Percentiles rank a stretch among this genome's conserved stretches.
Conservation (phyloP, 2,113 vertebrate species). For the Geococcyx californianus region DNA sequence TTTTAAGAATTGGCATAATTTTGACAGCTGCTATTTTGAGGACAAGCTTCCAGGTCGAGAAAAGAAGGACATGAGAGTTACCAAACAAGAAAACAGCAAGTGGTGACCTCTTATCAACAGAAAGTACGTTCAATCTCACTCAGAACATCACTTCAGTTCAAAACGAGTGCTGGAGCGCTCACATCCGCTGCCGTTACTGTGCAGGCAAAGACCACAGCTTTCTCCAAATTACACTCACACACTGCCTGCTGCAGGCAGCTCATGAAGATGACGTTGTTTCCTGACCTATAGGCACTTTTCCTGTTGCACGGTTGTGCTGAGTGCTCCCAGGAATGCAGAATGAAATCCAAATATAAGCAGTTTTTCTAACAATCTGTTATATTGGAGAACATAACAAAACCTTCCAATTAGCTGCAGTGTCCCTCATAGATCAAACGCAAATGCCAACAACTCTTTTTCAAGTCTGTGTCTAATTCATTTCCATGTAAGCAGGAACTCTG, state of each 20-base stretch:
- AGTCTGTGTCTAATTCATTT: neutral
- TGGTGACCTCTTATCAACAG: neutral
- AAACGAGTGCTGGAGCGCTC: neutral
- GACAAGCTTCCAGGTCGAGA: neutral
- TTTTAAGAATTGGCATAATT: neutral
- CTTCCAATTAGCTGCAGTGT: neutral
- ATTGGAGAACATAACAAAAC: neutral
- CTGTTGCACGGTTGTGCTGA: neutral
- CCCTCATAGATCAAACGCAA: neutral
- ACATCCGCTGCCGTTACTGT: neutral
- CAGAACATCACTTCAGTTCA: neutral
- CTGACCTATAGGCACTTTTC: neutral
- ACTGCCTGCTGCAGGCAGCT: neutral
- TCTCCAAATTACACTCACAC: fast-evolving
- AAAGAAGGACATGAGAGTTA: neutral
- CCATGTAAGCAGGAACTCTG: neutral
- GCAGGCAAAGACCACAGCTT: neutral
- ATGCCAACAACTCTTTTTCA: neutral
- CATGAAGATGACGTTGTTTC: neutral
- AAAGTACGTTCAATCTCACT: neutral
- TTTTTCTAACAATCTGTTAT: neutral
- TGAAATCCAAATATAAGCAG: neutral
- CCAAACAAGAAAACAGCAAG: neutral
- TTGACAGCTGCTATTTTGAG: neutral
- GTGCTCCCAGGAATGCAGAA: neutral